phyloP scores from a whole-genome alignment of 1,140 invertebrate species.

The Cherax quadricarinatus region DNA sequence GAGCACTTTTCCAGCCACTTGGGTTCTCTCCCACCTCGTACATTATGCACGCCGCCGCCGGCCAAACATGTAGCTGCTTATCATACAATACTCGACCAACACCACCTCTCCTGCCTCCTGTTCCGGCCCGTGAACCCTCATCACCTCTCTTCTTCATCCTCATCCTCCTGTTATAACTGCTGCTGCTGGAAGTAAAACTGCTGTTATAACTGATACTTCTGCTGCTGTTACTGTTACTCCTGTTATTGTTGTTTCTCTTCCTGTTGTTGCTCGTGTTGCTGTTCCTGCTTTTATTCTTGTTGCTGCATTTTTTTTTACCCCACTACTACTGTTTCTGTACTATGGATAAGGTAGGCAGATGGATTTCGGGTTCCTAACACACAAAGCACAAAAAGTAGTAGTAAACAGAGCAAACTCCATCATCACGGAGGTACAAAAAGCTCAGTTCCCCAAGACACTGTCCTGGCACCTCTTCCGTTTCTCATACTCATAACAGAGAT shows the following conservation, averaged over 20 bases:
- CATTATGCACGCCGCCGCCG: slow-evolving; percentile 1
- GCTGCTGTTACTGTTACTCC: background rate
- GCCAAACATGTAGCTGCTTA: slow-evolving; percentile 11
- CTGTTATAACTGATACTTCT: background rate
- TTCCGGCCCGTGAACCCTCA: background rate
- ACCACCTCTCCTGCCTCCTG: background rate
- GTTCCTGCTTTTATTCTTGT: background rate
- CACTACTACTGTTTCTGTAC: too few species aligned
- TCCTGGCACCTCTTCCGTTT: too few species aligned
- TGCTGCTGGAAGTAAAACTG: background rate
- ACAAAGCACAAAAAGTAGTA: too few species aligned
- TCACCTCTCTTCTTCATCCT: background rate
- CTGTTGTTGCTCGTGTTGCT: background rate
- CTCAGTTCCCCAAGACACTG: too few species aligned
- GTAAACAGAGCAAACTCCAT: too few species aligned
- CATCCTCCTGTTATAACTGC: too few species aligned
- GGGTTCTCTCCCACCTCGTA: background rate
- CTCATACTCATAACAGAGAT: too few species aligned
- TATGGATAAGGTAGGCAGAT: too few species aligned
- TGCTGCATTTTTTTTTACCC: too few species aligned
- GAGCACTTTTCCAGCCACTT: background rate
- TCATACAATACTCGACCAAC: background rate
- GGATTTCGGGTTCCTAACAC: too few species aligned
- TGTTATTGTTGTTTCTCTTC: background rate
- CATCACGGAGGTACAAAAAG: too few species aligned